Evolutionary conservation across 2,797 vertebrate genomes (phyloP), one percentile per base, ranked within the genome.

Genomic region (Pempheris klunzingeri): DNA sequence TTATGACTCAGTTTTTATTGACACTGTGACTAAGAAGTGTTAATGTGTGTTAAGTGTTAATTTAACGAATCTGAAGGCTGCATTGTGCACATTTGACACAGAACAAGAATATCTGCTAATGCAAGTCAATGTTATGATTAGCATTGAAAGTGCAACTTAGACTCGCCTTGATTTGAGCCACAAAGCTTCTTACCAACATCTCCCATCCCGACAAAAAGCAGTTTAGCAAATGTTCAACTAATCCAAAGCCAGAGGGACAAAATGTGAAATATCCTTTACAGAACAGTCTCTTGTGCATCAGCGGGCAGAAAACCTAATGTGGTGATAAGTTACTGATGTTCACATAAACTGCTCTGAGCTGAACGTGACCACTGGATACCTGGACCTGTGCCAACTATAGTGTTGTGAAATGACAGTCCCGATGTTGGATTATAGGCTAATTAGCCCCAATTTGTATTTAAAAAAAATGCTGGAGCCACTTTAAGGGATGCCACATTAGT

Each of bases 371-470:
- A 36, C 41, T 47, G 57, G 75, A 78, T 44, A 69, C 70, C 58
- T 88, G 90, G 81, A 78, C 11, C 49, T 3, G 58, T 65, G 84
- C 86, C 90, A 88, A 53, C 54, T 59, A 26, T 41, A 71, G 70
- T 22, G 54, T 69, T 77, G 60, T 77, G 75, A 84, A 79, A 73
- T 60, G 80, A 85, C 84, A 88, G 84, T 74, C 80, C 83, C 24
- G 36, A 83, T 55, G 85, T 84, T 84, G 77, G 87, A 92, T 76
- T 88, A 63, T 53, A 49, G 70, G 82, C 87, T 92, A 95, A 95
- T 95, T 95, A 95, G 93, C 87, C 90, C 91, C 93, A 94, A 95
- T 95, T 96, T 95, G 95, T 95, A 91, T 91, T 80, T n/a, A n/a
- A n/a, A 60, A 85, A 83, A 93, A 92, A 90, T 77, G 82, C 77